phyloP scores from a whole-genome alignment of 1,140 invertebrate genomes.

The Stenopsyche tienmushanensis region DNA sequence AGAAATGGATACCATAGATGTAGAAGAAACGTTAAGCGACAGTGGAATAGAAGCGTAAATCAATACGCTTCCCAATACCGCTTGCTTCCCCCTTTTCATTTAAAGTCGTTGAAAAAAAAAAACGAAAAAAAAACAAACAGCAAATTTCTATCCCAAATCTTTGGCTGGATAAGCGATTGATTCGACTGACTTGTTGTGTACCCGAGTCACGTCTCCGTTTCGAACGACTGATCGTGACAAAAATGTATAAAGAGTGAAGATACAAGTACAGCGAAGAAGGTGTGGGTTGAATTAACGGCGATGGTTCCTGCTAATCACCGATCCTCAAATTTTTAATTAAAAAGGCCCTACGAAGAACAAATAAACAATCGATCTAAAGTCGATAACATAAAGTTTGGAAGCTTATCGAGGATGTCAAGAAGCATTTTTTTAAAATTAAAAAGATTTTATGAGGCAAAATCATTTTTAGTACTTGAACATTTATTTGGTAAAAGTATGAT shows the following conservation, averaged over 20 bases:
- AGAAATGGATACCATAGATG: neutral
- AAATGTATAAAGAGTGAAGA: slow-evolving; percentile 28
- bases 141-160: slow-evolving; percentile 39
- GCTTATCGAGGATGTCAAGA: too few relatives aligned
- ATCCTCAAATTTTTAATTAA: neutral
- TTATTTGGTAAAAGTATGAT: too few relatives aligned
- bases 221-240: slow-evolving; percentile 38
- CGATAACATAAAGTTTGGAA: too few relatives aligned
- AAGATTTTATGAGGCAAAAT: too few relatives aligned
- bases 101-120: slow-evolving; percentile 18
- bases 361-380: too few relatives aligned
- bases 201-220: slow-evolving; percentile 34
- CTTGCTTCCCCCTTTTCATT: slow-evolving; percentile 13
- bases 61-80: slow-evolving; percentile 15
- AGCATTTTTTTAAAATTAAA: too few relatives aligned
- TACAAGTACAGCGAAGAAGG: slow-evolving; percentile 11
- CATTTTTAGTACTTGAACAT: too few relatives aligned
- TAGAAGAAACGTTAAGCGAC: neutral
- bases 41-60: slow-evolving; percentile 7
- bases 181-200: slow-evolving; percentile 21
- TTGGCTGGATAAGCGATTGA: slow-evolving; percentile 38
- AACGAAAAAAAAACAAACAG: slow-evolving; percentile 34
- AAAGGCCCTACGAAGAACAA: too few relatives aligned
- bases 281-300: slow-evolving; percentile 4
- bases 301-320: neutral